Evolutionary conservation across 2,888 invertebrate species (phyloP).

Genomic region (Meta bourneti): DNA sequence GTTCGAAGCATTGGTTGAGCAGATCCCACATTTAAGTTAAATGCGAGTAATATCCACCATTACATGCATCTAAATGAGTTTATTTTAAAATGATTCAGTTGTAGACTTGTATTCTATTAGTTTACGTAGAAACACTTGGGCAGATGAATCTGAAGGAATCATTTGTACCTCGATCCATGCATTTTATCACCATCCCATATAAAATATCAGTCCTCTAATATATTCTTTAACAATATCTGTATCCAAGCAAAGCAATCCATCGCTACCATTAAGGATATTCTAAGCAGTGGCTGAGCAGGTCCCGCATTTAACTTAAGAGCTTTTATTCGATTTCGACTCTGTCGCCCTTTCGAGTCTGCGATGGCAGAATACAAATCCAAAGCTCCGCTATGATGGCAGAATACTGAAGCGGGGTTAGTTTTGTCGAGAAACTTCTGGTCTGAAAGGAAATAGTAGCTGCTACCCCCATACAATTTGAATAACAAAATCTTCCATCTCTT

Average conservation of each 20-base stretch:
- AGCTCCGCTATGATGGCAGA: not conserved
- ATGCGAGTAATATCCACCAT: no score
- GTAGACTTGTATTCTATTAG: no score
- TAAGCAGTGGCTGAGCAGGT: not conserved
- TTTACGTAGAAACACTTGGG: no score
- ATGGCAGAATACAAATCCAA: slow-evolving; percentile 19
- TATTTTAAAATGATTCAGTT: no score
- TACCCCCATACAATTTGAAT: slow-evolving; percentile 55
- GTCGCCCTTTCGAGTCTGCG: slow-evolving; percentile 29
- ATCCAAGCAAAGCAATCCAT: slow-evolving; percentile 16
- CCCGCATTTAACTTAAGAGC: slow-evolving; percentile 43
- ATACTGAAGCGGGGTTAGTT: slow-evolving; percentile 16
- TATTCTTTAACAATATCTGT: not conserved
- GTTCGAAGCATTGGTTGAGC: not conserved
- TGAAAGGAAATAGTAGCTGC: slow-evolving; percentile 7
- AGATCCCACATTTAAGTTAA: slow-evolving; percentile 29
- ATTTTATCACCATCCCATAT: slow-evolving; percentile 12
- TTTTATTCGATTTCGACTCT: slow-evolving; percentile 27
- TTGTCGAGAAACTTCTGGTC: not conserved
- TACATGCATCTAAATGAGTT: no score
- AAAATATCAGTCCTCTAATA: not conserved
- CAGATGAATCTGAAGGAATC: no score
- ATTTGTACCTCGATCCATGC: not conserved
- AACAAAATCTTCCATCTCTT: slow-evolving; percentile 44
- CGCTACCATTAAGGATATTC: not conserved